Base-by-base conservation (phyloP, 2,113 vertebrate genomes). In the Argyrosomus japonicus region DNA sequence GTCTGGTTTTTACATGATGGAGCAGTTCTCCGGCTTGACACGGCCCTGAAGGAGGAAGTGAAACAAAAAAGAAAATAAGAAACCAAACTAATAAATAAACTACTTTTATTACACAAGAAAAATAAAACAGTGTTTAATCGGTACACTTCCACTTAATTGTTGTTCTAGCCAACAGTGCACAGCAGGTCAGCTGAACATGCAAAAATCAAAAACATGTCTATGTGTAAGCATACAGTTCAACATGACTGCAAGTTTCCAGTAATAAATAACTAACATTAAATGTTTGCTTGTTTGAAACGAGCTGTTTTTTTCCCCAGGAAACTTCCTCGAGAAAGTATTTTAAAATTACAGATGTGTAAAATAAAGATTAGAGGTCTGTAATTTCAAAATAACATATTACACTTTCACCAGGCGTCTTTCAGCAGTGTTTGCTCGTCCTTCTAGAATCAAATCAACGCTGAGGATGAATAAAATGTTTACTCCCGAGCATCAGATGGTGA, bases 1-100 rank as follows among this genome's bases (percentile, higher is more conserved):
- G 63, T 75, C 70, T 79, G 86, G 36, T 47, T 45, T 79, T 83
- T 93, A 96, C 95, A 96, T 95, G 89, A 95, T 19, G 75, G 93
- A 84, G 90, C 95, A 96, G 86, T 85, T 95, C 89, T 95, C 93
- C 2, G 89, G 91, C 32, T 92, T 94, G 57, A 63, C 77, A 0
- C 94, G 91, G 40, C 81, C 90, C 95, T 95, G 85, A 6, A 70
- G 61, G 40, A 86, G 48, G 60, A 75, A 69, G 45, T 10, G 71
- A 40, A 40, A 75, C 5, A 69, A 12, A 69, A 13, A 2, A 51
- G 64, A 36, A 61, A 69, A 19, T 17, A 63, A 18, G 19, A 48
- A 48, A 53, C 14, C 13, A 36, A 58, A 13, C 32, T 15, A 19
- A 75, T 19, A 63, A 27, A 43, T 18, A 23, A 48, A 67, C 14